These are phyloP conservation scores for Porites cylindrica DNA, from an alignment of 92 coral and sea anemone species.

Conservation along the genomic window DNA sequence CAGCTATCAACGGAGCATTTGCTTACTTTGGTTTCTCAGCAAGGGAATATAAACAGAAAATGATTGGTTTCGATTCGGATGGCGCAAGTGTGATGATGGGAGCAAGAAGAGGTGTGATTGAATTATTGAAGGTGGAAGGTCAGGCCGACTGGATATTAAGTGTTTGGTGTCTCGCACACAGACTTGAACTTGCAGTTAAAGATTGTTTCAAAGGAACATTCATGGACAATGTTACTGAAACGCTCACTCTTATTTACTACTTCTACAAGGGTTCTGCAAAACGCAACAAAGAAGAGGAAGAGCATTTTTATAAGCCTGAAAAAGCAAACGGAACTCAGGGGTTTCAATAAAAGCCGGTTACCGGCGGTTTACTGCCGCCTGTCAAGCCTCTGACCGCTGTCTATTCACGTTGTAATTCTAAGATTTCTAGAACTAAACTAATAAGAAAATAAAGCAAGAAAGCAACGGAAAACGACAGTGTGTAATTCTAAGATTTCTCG, in stretches of 20 bases:
- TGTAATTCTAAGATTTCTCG: too few relatives aligned
- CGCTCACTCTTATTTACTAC: constrained; percentile 38
- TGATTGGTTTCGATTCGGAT: constrained; percentile 50
- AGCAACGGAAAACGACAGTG: too few relatives aligned
- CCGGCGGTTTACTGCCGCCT: background rate
- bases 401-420: too few relatives aligned
- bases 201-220: constrained; percentile 27
- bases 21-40: constrained; percentile 28
- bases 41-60: constrained; percentile 29
- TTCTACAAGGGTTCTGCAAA: constrained; percentile 50
- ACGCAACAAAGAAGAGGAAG: constrained; percentile 36
- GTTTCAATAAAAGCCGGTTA: too few relatives aligned
- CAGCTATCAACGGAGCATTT: constrained; percentile 36
- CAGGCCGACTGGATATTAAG: constrained; percentile 40
- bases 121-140: constrained; percentile 45
- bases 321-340: constrained; percentile 48
- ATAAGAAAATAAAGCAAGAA: too few relatives aligned
- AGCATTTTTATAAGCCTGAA: constrained; percentile 36
- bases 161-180: constrained; percentile 63
- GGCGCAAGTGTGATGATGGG: constrained; percentile 59
- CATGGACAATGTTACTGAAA: constrained; percentile 45
- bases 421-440: too few relatives aligned
- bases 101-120: constrained; percentile 38
- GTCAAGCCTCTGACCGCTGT: too few relatives aligned
- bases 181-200: constrained; percentile 23